phyloP scores from a whole-genome alignment of 2,797 vertebrate species.

The Lutjanus campechanus region DNA sequence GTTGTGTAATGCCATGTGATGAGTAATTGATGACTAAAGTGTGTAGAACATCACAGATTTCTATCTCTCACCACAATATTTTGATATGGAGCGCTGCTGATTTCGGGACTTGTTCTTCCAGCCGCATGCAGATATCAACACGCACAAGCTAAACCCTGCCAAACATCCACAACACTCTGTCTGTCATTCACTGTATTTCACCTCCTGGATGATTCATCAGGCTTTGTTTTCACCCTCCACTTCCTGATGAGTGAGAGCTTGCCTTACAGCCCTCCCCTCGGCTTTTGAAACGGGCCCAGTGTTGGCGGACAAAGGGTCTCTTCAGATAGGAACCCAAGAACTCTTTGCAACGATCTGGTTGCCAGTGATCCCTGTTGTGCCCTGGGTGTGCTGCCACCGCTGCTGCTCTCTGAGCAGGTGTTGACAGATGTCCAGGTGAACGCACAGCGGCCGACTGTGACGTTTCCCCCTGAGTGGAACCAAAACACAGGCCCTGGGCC shows the following conservation, averaged over 20 bases:
- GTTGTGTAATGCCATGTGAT: slow-evolving; percentile 23
- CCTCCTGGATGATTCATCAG: slow-evolving; percentile 57
- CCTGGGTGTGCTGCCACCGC: slow-evolving; percentile 61
- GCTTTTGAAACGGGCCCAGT: slow-evolving; percentile 59
- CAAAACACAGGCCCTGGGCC: slow-evolving; percentile 63
- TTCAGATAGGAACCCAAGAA: slow-evolving; percentile 67
- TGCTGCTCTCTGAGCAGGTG: slow-evolving; percentile 62
- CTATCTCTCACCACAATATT: slow-evolving; percentile 37
- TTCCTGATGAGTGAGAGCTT: slow-evolving; percentile 70
- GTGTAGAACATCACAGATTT: slow-evolving; percentile 32
- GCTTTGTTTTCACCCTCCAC: slow-evolving; percentile 57
- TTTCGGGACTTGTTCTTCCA: slow-evolving; percentile 52
- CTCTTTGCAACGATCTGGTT: slow-evolving; percentile 52
- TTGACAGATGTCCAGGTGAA: slow-evolving; percentile 79
- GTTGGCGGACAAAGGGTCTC: slow-evolving; percentile 70
- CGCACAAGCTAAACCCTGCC: slow-evolving; percentile 39
- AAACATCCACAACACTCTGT: slow-evolving; percentile 20
- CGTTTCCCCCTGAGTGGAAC: slow-evolving; percentile 65
- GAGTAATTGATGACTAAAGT: slow-evolving; percentile 28
- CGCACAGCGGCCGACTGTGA: slow-evolving; percentile 60
- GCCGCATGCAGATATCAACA: slow-evolving; percentile 39
- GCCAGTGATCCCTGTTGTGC: slow-evolving; percentile 70
- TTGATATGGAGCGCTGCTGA: slow-evolving; percentile 49
- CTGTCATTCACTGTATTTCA: slow-evolving; percentile 56
- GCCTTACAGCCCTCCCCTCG: slow-evolving; percentile 54